These are phyloP conservation scores for Erebia ligea DNA, from an alignment of 2,888 invertebrate species.

Conservation along the genomic window DNA sequence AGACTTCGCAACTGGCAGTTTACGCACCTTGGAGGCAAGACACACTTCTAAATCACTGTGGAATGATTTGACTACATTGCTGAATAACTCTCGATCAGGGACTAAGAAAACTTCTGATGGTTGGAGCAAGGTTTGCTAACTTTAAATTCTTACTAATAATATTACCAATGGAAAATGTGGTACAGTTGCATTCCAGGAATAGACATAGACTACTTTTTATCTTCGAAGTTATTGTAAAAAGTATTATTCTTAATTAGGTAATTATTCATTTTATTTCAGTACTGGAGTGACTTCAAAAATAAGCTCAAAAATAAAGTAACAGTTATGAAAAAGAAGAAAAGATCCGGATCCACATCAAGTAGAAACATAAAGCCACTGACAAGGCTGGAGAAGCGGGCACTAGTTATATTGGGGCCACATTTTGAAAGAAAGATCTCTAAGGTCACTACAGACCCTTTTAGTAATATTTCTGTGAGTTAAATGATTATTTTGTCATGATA, in stretches of 20 bases:
- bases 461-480: conserved; percentile 51
- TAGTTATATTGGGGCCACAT: conserved; percentile 60
- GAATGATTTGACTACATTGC: conserved; percentile 57
- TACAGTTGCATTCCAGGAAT: neutral
- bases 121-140: conserved; percentile 64
- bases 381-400: conserved; percentile 60
- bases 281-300: conserved; percentile 72
- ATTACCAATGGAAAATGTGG: neutral
- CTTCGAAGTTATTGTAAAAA: no score
- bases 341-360: conserved; percentile 44
- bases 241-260: neutral
- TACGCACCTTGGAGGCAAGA: conserved; percentile 60
- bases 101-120: conserved; percentile 59
- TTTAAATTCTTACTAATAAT: conserved; percentile 24
- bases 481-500: neutral
- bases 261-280: conserved; percentile 49
- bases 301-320: conserved; percentile 64
- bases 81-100: conserved; percentile 57
- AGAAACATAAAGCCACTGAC: conserved; percentile 55
- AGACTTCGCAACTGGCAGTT: conserved; percentile 61
- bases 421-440: conserved; percentile 55
- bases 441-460: conserved; percentile 38
- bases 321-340: conserved; percentile 51
- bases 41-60: conserved; percentile 62
- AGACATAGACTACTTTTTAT: neutral